Evolutionary conservation across 1,140 invertebrate genomes (phyloP), one percentile per base, ranked within the genome.

Genomic region (Asobara japonica): DNA sequence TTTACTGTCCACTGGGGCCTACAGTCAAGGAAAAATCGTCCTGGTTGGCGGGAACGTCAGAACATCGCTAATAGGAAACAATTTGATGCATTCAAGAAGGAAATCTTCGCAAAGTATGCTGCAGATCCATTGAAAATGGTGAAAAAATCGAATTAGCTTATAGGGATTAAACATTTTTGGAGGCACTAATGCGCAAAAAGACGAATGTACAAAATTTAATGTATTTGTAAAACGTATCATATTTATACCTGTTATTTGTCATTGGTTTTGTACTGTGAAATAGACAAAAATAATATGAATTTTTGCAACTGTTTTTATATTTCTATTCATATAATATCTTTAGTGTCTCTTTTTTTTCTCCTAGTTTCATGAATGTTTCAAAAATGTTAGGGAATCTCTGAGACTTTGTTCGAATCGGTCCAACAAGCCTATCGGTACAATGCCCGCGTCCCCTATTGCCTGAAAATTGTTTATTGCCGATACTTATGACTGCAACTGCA

Each of bases 1-100:
- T 98, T 97, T 83, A 94, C 96, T 0, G 93, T 94, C 4, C 96
- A 98, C 83, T 95, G 94, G 93, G 96, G 96, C 0, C 88, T 97
- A 10, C 95, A 95, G 81, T 90, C 91, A 8, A 91, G 93, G 72
- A 91, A 92, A 74, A 90, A 90, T 16, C 88, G 94, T 27, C 94
- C 95, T 0, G 89, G 92, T 0, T 96, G 95, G 95, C 88, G 95
- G 22, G 94, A 96, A 82, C 90, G 92, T 69, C 95, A 96, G 79
- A 96, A 96, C 85, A 94, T 91, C 72, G 89, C 91, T 71, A 96
- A 97, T 84, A 85, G 94, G 41, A 92, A 93, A 74, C 91, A 94
- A 72, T 95, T 96, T 80, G 93, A 96, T 65, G 90, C 90, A 0
- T 96, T 96, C 83, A 96, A 96, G 83, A 88, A 91, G 70, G 95